Conservation (phyloP, 1,140 invertebrate genomes). For the Bombus turneri region DNA sequence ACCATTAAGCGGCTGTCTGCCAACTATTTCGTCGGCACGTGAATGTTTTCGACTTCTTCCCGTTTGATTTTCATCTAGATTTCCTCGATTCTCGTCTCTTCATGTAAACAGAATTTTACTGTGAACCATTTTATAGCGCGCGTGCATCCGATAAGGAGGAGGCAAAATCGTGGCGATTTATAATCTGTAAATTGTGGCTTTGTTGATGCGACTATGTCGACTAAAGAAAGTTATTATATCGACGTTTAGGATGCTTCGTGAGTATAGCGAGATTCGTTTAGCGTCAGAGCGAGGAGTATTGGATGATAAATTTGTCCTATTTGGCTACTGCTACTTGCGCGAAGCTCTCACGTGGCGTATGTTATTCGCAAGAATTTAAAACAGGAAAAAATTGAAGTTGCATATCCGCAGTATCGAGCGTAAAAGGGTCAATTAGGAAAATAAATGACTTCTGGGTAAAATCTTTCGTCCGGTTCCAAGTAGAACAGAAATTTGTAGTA, state of each 20-base stretch:
- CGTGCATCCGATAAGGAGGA: neutral
- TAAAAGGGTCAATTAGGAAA: neutral
- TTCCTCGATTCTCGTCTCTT: neutral
- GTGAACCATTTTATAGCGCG: neutral
- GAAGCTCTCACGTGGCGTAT: too few relatives aligned
- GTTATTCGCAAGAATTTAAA: neutral
- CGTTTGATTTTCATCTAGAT: neutral
- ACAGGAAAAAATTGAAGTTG: too few relatives aligned
- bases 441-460: neutral
- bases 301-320: conserved; percentile 13
- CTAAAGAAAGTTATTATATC: neutral
- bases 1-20: neutral
- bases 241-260: neutral
- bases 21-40: conserved; percentile 37
- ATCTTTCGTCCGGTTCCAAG: too few relatives aligned
- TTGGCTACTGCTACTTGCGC: neutral
- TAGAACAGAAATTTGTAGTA: neutral
- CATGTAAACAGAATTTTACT: neutral
- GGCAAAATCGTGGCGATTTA: neutral
- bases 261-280: neutral
- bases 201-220: neutral
- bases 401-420: too few relatives aligned
- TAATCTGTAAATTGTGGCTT: too few relatives aligned
- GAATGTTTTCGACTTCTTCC: conserved; percentile 21
- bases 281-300: too few relatives aligned